These are phyloP conservation scores for Zaprionus vittiger DNA, from an alignment of 1,140 invertebrate species.

Conservation along the genomic window DNA sequence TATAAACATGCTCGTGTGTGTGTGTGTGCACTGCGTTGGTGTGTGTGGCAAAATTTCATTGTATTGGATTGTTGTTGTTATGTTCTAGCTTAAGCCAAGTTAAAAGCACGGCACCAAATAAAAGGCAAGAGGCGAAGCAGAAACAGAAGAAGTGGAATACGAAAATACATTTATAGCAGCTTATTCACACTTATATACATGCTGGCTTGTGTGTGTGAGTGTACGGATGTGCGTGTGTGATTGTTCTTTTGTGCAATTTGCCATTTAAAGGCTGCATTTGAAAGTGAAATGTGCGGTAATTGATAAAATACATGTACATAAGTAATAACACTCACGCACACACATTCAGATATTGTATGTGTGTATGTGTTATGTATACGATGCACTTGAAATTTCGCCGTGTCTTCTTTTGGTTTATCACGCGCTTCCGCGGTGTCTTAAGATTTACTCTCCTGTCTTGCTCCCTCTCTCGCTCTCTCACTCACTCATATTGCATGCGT, in stretches of 20 bases:
- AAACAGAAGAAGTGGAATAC: constrained; percentile 42
- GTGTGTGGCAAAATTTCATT: constrained; percentile 66
- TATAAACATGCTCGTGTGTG: not conserved
- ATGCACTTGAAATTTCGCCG: constrained; percentile 38
- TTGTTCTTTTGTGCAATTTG: constrained; percentile 68
- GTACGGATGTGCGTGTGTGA: constrained; percentile 25
- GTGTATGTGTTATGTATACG: not conserved
- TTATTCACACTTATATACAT: not conserved
- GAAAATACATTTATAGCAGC: constrained; percentile 40
- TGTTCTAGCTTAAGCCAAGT: constrained; percentile 80
- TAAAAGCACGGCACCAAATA: constrained; percentile 57
- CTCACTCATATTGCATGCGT: constrained; percentile 18
- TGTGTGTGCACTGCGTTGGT: constrained; percentile 31
- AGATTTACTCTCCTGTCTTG: constrained; percentile 31
- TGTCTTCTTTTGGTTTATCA: constrained; percentile 38
- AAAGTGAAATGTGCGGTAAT: constrained; percentile 59
- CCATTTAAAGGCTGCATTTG: constrained; percentile 70
- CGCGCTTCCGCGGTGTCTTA: constrained; percentile 44
- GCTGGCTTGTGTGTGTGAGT: not conserved
- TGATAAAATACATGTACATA: constrained; percentile 1
- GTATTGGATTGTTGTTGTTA: constrained; percentile 68
- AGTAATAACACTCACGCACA: constrained; percentile 4
- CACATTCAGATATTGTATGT: constrained; percentile 15
- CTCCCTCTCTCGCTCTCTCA: not conserved
- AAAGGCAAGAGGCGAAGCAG: constrained; percentile 48